These are phyloP conservation scores for Drosophila seguyi DNA, from an alignment of 1,140 invertebrate species.

Conservation along the genomic window DNA sequence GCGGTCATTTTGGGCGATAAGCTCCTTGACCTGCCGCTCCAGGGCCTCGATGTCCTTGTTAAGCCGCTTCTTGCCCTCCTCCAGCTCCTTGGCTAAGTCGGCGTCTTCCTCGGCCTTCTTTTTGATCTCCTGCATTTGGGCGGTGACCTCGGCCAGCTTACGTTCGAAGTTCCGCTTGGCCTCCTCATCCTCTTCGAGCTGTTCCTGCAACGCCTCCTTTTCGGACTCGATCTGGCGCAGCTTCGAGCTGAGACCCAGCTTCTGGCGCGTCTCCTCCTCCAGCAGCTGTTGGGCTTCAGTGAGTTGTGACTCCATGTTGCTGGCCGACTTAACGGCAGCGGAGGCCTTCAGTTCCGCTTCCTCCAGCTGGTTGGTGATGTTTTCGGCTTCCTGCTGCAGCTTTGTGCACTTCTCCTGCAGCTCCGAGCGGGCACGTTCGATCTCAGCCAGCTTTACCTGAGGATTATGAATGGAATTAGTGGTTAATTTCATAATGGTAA, in stretches of 20 bases:
- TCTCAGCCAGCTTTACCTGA: slow-evolving; percentile 84
- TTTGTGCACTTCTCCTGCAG: slow-evolving; percentile 91
- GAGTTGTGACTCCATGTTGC: slow-evolving; percentile 92
- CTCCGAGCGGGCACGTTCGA: slow-evolving; percentile 87
- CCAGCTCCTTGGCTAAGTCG: slow-evolving; percentile 92
- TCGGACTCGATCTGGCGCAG: slow-evolving; percentile 95
- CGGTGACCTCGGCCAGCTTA: slow-evolving; percentile 89
- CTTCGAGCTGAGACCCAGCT: slow-evolving; percentile 94
- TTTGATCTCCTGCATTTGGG: slow-evolving; percentile 93
- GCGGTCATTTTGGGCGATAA: slow-evolving; percentile 96
- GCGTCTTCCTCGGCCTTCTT: slow-evolving; percentile 97
- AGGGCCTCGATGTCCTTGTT: slow-evolving; percentile 95
- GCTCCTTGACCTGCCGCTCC: slow-evolving; percentile 94
- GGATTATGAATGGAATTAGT: not conserved
- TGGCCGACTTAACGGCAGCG: slow-evolving; percentile 91
- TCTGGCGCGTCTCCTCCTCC: slow-evolving; percentile 98
- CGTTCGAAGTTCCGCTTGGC: slow-evolving; percentile 90
- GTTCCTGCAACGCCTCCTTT: slow-evolving; percentile 93
- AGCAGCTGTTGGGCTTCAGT: slow-evolving; percentile 92
- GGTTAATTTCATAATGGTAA: not conserved
- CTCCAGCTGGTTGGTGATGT: slow-evolving; percentile 92
- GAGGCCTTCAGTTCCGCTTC: slow-evolving; percentile 93
- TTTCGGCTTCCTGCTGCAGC: slow-evolving; percentile 91
- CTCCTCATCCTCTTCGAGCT: slow-evolving; percentile 98
- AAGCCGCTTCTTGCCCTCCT: slow-evolving; percentile 96